Evolutionary conservation across 2,888 invertebrate genomes (phyloP).

Genomic region (Cataglyphis rosenhaueri): DNA sequence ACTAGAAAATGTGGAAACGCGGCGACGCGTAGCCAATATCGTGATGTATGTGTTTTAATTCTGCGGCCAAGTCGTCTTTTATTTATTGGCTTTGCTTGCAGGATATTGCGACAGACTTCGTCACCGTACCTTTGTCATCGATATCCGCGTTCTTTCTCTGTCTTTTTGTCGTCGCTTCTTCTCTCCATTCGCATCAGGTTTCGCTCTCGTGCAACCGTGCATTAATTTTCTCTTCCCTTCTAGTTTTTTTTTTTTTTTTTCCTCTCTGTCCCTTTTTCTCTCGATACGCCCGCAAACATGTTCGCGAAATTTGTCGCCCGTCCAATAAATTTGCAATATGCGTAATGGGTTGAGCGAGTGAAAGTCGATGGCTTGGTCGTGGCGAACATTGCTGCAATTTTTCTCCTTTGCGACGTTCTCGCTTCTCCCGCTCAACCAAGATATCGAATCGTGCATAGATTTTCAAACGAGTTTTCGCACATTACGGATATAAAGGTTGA

Average conservation of each 20-base stretch:
- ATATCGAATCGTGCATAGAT: constrained; percentile 27
- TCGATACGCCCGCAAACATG: not conserved
- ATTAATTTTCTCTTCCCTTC: constrained; percentile 25
- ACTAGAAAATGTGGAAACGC: constrained; percentile 68
- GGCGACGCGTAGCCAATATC: constrained; percentile 71
- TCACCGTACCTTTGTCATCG: constrained; percentile 56
- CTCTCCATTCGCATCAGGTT: not conserved
- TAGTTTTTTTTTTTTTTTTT: not conserved
- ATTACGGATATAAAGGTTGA: not conserved
- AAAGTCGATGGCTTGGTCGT: constrained; percentile 56
- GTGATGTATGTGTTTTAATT: constrained; percentile 84
- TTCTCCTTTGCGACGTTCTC: not conserved
- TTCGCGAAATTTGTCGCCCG: constrained; percentile 67
- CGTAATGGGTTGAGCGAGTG: constrained; percentile 60
- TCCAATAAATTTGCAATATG: constrained; percentile 69
- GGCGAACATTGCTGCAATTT: constrained; percentile 49
- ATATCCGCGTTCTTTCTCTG: not conserved
- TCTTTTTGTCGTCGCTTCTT: constrained; percentile 9
- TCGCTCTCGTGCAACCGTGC: not conserved
- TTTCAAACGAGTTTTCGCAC: constrained; percentile 22
- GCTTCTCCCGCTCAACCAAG: constrained; percentile 44
- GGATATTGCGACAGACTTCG: constrained; percentile 82
- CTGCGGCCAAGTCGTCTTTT: constrained; percentile 78
- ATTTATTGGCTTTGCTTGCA: constrained; percentile 82
- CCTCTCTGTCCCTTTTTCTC: constrained; percentile 25